These are phyloP conservation scores for Homalodisca vitripennis DNA, from an alignment of 1,140 invertebrate genomes.

Conservation along the genomic window DNA sequence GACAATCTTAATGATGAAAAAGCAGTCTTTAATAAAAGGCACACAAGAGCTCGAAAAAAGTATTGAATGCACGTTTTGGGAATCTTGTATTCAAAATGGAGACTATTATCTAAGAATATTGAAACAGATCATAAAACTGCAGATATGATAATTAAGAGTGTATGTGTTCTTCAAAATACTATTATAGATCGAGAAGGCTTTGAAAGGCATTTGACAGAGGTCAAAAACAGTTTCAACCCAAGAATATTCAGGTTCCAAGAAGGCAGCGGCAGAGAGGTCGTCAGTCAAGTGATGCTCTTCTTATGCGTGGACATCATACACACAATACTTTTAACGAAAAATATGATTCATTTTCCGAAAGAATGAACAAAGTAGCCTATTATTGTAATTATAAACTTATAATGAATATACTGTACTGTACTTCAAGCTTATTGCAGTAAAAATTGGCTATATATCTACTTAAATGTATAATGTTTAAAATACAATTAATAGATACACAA, in stretches of 20 bases:
- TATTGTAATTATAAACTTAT: conserved; percentile 13
- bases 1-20: conserved; percentile 16
- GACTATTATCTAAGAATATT: conserved; percentile 22
- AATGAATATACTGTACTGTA: neutral
- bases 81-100: conserved; percentile 25
- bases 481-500: neutral
- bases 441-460: neutral
- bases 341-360: conserved; percentile 2
- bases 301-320: neutral
- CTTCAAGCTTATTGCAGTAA: neutral
- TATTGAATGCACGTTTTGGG: conserved; percentile 20
- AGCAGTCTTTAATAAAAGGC: conserved; percentile 10
- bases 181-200: conserved; percentile 28
- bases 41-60: conserved; percentile 10
- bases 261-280: conserved; percentile 6
- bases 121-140: too few relatives aligned
- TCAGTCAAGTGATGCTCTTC: conserved; percentile 9
- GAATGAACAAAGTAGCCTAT: conserved; percentile 11
- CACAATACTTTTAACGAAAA: neutral
- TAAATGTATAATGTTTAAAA: neutral
- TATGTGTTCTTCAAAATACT: too few relatives aligned
- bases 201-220: conserved; percentile 26
- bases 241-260: conserved; percentile 13
- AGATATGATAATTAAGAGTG: too few relatives aligned
- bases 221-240: neutral